phyloP scores from a whole-genome alignment of 2,888 invertebrate genomes.

The Muschampia plurimacula region DNA sequence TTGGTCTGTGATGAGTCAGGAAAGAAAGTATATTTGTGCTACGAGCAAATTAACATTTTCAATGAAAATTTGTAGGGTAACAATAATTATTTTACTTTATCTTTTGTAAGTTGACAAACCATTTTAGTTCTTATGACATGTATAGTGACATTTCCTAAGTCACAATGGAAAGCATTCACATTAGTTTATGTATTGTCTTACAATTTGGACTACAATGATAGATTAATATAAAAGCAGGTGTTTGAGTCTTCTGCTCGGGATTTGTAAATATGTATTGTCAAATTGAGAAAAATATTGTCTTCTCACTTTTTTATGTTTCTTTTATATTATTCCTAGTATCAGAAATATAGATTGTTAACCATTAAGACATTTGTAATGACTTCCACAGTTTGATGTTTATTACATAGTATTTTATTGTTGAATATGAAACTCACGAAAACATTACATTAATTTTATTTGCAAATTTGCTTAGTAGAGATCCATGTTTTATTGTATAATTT shows the following conservation, averaged over 20 bases:
- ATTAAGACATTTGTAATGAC: slow-evolving; percentile 63
- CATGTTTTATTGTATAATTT: slow-evolving; percentile 34
- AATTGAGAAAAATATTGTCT: slow-evolving; percentile 51
- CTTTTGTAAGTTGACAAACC: slow-evolving; percentile 81
- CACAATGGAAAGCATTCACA: slow-evolving; percentile 70
- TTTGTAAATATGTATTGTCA: slow-evolving; percentile 58
- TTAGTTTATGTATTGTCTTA: slow-evolving; percentile 58
- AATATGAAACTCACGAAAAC: slow-evolving; percentile 18
- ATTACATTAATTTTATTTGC: slow-evolving; percentile 24
- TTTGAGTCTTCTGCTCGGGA: slow-evolving; percentile 58
- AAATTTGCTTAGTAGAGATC: slow-evolving; percentile 31
- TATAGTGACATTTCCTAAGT: slow-evolving; percentile 75
- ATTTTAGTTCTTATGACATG: slow-evolving; percentile 79
- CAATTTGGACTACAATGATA: slow-evolving; percentile 54
- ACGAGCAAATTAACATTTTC: slow-evolving; percentile 83
- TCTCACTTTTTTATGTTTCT: slow-evolving; percentile 58
- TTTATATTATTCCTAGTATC: slow-evolving; percentile 70
- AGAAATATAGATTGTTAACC: slow-evolving; percentile 74
- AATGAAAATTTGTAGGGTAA: slow-evolving; percentile 80
- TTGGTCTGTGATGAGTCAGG: slow-evolving; percentile 81
- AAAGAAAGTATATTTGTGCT: slow-evolving; percentile 79
- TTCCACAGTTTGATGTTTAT: slow-evolving; percentile 50
- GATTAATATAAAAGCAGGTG: slow-evolving; percentile 56
- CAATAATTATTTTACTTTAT: slow-evolving; percentile 75
- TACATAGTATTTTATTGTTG: slow-evolving; percentile 38